These are phyloP conservation scores for Amniataba percoides DNA, from an alignment of 2,797 vertebrate genomes.

Conservation along the genomic window DNA sequence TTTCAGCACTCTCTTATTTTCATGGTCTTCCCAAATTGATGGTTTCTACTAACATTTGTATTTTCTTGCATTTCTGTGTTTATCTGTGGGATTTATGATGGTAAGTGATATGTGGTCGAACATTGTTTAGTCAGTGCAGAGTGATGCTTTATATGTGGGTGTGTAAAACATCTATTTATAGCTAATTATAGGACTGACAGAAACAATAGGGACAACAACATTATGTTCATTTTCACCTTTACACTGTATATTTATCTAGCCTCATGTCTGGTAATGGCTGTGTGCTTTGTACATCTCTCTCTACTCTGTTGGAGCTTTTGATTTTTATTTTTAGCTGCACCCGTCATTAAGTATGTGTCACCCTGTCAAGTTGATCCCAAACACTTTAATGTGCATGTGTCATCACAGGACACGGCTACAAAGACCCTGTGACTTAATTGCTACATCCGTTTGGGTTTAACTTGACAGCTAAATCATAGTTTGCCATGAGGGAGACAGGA, in stretches of 20 bases:
- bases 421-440: conserved; percentile 38
- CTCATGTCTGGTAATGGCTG: neutral
- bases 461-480: conserved; percentile 35
- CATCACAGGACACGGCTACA: conserved; percentile 24
- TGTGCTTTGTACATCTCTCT: neutral
- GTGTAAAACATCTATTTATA: neutral
- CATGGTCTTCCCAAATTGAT: neutral
- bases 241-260: neutral
- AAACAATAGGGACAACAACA: no score
- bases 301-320: neutral
- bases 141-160: neutral
- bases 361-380: conserved; percentile 18
- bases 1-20: neutral
- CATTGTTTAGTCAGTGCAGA: no score
- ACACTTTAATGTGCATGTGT: conserved; percentile 36
- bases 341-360: conserved; percentile 29
- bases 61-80: no score
- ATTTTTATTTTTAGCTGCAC: conserved; percentile 31
- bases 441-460: neutral
- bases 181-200: neutral
- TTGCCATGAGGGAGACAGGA: conserved; percentile 9
- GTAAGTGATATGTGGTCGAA: no score
- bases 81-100: neutral
- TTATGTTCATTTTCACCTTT: neutral
- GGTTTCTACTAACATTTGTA: no score